Conservation (phyloP, 1,140 invertebrate species). For the Bombus terrestris region DNA sequence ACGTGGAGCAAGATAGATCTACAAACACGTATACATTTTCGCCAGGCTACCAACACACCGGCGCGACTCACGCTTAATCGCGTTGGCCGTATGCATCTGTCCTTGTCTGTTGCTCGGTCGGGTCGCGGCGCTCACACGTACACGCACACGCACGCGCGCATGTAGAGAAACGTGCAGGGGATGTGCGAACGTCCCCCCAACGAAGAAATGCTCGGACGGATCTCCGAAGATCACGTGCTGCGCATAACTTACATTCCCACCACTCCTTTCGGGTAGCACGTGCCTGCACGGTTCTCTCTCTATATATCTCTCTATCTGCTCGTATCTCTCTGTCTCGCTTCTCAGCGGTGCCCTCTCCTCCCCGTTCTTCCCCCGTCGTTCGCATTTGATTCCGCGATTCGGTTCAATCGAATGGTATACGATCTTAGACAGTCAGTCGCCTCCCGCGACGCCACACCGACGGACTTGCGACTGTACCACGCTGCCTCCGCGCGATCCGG, state of each 20-base stretch:
- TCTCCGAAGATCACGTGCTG: conserved; percentile 78
- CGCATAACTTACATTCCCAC: conserved; percentile 79
- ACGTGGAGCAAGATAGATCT: conserved; percentile 14
- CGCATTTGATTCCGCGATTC: conserved; percentile 69
- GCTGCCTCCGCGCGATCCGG: background rate
- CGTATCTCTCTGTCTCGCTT: conserved; percentile 53
- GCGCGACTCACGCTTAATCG: conserved; percentile 28
- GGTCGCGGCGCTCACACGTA: background rate
- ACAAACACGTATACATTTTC: background rate
- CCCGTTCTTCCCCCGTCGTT: conserved; percentile 46
- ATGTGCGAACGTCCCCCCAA: conserved; percentile 54
- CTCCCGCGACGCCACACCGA: conserved; percentile 59
- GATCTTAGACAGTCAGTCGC: conserved; percentile 75
- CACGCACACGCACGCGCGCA: background rate
- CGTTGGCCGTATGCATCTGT: background rate
- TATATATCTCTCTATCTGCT: conserved; percentile 36
- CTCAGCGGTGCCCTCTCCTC: conserved; percentile 36
- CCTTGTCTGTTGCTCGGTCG: conserved; percentile 11
- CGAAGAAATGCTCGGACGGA: conserved; percentile 71
- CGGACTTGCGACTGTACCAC: conserved; percentile 13
- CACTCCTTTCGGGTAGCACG: conserved; percentile 72
- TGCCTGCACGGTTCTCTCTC: conserved; percentile 61
- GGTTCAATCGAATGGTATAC: conserved; percentile 74
- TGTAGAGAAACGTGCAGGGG: conserved; percentile 26
- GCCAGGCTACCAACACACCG: background rate